Percentiles rank a stretch among this genome's conserved stretches.
Evolutionary conservation across 2,797 vertebrate genomes (phyloP).

Genomic region (Coluber constrictor): DNA sequence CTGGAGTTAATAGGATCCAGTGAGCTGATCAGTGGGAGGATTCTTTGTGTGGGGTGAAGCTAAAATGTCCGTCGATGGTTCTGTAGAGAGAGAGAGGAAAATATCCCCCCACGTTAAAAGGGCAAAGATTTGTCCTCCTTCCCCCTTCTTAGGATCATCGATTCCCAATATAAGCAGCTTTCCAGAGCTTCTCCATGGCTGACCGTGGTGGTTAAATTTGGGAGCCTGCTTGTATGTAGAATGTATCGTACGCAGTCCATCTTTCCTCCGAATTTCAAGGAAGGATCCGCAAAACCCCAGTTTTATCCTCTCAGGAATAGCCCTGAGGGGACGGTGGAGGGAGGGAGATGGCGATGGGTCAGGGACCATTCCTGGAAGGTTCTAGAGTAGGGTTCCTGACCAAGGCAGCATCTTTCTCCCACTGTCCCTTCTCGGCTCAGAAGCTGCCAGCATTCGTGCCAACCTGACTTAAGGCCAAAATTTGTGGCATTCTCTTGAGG

Average conservation of each 20-base stretch:
- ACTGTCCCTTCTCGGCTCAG: too few species aligned
- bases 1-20: not conserved
- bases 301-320: fast-evolving
- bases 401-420: too few species aligned
- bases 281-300: too few species aligned
- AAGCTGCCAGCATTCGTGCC: too few species aligned
- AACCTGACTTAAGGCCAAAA: too few species aligned
- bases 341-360: too few species aligned
- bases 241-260: fast-evolving
- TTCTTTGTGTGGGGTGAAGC: not conserved
- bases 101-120: not conserved
- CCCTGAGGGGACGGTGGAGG: too few species aligned
- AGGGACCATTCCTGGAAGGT: too few species aligned
- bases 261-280: not conserved
- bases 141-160: fast-evolving
- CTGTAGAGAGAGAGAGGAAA: too few species aligned
- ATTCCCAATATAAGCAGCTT: not conserved
- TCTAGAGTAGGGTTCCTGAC: too few species aligned
- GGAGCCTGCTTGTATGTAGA: not conserved
- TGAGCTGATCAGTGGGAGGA: not conserved
- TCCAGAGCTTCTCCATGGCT: not conserved
- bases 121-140: not conserved
- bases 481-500: too few species aligned
- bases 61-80: too few species aligned
- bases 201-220: not conserved